Conservation (phyloP, 2,797 vertebrate species). For the Momotus momota region DNA sequence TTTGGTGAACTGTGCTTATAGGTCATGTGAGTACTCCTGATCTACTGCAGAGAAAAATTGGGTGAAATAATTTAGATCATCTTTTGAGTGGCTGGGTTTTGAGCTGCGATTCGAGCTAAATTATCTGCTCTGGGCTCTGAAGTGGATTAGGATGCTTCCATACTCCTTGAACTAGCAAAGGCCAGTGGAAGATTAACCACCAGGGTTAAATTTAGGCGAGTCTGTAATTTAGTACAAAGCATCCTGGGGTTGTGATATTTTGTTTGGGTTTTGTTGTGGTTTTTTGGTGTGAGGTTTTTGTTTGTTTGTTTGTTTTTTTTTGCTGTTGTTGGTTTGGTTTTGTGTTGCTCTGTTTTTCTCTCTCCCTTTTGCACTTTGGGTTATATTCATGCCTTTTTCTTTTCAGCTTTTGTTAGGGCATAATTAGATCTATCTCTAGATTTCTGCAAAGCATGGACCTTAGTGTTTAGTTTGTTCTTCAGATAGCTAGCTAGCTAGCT, state of each 20-base stretch:
- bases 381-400: neutral
- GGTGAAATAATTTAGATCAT: neutral
- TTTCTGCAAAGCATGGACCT: neutral
- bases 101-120: neutral
- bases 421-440: neutral
- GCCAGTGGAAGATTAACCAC: neutral
- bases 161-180: neutral
- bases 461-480: neutral
- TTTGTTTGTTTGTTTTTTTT: no score
- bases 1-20: neutral
- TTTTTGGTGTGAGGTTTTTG: no score
- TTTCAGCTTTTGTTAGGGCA: neutral
- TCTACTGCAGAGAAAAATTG: neutral
- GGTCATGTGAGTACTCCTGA: neutral
- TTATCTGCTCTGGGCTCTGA: neutral
- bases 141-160: neutral
- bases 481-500: neutral
- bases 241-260: neutral
- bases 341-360: no score
- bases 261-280: no score
- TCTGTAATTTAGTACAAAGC: neutral
- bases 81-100: neutral
- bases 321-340: neutral
- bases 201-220: neutral
- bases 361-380: neutral